Base-by-base conservation (phyloP, 2,888 invertebrate genomes). In the Gymnocheta viridis region DNA sequence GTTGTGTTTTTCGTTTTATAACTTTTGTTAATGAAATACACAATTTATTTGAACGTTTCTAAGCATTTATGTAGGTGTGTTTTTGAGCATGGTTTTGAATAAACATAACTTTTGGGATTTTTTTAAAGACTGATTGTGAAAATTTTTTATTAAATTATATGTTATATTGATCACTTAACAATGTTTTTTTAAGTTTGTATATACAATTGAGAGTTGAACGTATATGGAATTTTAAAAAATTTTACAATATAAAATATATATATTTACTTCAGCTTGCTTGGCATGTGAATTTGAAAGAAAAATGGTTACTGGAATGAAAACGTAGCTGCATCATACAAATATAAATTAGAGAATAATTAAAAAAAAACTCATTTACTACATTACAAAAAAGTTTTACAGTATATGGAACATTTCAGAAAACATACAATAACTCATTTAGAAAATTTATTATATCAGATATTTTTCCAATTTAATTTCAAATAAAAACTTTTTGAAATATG, bases 1-100 rank as follows among this genome's bases (percentile, higher is more conserved):
- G 70, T 70, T 79, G 54, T 79, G 62, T 64, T 54, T 79, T 78
- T 17, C 56, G 17, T 47, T 56, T 47, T 54, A 32, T 44, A 41
- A 27, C 24, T 69, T 77, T 24, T 27, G 14, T 64, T 35, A 60
- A 24, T 78, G 29, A 58, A 41, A 60, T 51, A 58, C 41, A 14
- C 47, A 41, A 44, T 24, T 44, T 49, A 17, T 24, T 22, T 17
- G 7, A 27, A 22, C 44, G 27, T 22, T 27, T 32, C 27, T 14
- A 2, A 22, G 7, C 17, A 64, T 38, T n/a, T n/a, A 41, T 74
- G 79, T n/a, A n/a, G 79, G 79, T 70, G 69, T 79, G 79, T 56
- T 56, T 19, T 51, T 27, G 47, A 67, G 10, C 38, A 38, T 62
- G 14, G 44, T 44, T 27, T 22, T 29, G 9, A 12, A n/a, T n/a